Evolutionary conservation across 2,113 vertebrate genomes (phyloP).

Genomic region (Pionites leucogaster): DNA sequence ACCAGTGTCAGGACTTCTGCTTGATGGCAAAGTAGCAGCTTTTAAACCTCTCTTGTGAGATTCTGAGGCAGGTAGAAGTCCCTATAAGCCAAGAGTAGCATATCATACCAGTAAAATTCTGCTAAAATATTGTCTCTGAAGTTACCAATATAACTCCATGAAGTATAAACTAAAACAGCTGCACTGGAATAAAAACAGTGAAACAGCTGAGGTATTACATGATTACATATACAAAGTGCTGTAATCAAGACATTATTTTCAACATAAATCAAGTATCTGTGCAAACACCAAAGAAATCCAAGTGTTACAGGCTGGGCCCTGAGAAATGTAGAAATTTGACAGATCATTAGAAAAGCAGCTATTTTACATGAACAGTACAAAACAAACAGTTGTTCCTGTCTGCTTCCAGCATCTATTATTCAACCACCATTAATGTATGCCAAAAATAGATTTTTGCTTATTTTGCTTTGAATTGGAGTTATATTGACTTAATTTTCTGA

Average conservation of each 20-base stretch:
- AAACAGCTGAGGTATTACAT: background rate
- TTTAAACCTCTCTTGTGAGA: background rate
- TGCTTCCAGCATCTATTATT: background rate
- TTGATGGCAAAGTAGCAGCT: constrained; percentile 15
- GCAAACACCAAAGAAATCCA: background rate
- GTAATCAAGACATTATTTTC: background rate
- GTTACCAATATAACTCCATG: background rate
- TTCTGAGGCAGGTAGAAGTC: background rate
- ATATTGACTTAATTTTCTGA: background rate
- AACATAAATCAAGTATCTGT: background rate
- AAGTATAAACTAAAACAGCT: background rate
- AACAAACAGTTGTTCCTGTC: background rate
- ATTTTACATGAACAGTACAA: background rate
- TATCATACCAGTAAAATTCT: background rate
- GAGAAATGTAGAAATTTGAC: background rate
- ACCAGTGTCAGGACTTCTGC: background rate
- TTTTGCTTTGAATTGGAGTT: constrained; percentile 25
- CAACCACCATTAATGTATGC: background rate
- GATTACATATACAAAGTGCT: background rate
- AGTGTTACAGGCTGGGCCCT: background rate
- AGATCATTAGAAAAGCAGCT: background rate
- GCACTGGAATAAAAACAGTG: background rate
- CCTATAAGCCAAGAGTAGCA: background rate
- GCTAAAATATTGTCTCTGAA: background rate
- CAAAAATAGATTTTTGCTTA: constrained; percentile 24